Evolutionary conservation across 2,797 vertebrate species (phyloP), one percentile per base, ranked within the genome.

Genomic region (Argentina silus): DNA sequence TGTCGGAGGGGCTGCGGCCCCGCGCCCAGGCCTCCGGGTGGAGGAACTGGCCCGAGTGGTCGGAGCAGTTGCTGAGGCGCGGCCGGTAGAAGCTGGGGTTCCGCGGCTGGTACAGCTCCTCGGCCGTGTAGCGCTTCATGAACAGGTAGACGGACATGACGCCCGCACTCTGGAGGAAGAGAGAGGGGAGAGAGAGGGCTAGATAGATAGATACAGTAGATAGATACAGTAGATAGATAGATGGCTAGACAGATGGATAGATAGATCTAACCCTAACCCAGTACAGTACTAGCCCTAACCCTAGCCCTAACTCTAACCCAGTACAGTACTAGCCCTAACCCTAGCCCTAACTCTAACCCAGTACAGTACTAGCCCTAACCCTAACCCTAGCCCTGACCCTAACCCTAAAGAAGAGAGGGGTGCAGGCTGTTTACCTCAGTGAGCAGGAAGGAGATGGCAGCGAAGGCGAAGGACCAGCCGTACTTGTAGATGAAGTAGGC

Each of bases 121-220:
- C 96, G 0, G 95, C 95, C 0, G 95, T 95, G 91, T 98, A 98
- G 21, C 96, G 90, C 89, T 97, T 97, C 96, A 98, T 97, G 90
- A 98, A 98, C 77, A 98, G 91, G 86, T 97, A 97, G 48, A 97
- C 96, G 0, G 96, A 97, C 96, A 97, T 97, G 82, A 97, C 96
- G 1, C 96, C 96, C 0, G 96, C 96, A 0, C 93, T 93, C 96
- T 97, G 90, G n/a, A n/a, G n/a, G n/a, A n/a, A n/a, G n/a, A n/a
- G n/a, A n/a, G n/a, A n/a, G n/a, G n/a, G n/a, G n/a, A n/a, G n/a
- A n/a, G n/a, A n/a, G n/a, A n/a, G n/a, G n/a, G n/a, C n/a, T n/a
- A n/a, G 2, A 8, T 50, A 12, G 10, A 65, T 12, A 14, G 27
- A 6, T n/a, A 44, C 0, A 59, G n/a, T n/a, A n/a, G n/a, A n/a